phyloP scores from a whole-genome alignment of 2,888 invertebrate species.

The Limnephilus marmoratus region DNA sequence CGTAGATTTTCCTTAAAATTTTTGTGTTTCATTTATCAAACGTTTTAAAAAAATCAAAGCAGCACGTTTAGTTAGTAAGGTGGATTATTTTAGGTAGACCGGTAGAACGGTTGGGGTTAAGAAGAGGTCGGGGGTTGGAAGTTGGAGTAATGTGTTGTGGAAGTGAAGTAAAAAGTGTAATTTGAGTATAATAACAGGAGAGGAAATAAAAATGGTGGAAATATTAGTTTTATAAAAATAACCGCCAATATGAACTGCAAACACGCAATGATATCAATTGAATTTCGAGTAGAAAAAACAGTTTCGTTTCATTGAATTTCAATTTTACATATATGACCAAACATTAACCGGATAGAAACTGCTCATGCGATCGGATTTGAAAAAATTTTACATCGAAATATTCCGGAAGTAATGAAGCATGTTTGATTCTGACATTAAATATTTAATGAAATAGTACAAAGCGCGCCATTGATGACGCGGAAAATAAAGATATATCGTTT shows the following conservation, averaged over 20 bases:
- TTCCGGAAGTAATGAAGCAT: not conserved
- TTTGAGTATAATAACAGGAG: slow-evolving; percentile 2
- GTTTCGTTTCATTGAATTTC: not conserved
- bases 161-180: not conserved
- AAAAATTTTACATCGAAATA: not conserved
- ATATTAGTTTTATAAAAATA: slow-evolving; percentile 40
- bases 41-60: not conserved
- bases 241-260: slow-evolving; percentile 25
- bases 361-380: not conserved
- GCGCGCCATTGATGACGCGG: not conserved
- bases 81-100: not conserved
- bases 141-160: slow-evolving; percentile 2
- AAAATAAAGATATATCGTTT: not conserved
- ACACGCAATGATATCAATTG: not conserved
- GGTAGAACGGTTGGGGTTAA: not conserved
- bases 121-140: not conserved
- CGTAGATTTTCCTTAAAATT: too few relatives aligned
- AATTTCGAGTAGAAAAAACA: not conserved
- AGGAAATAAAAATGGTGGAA: slow-evolving; percentile 25
- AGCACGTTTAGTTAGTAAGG: not conserved
- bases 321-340: not conserved
- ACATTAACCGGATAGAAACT: not conserved
- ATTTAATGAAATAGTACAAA: not conserved
- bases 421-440: not conserved
- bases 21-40: not conserved